These are phyloP conservation scores for Rhingia rostrata DNA, from an alignment of 2,888 invertebrate genomes.

Conservation along the genomic window DNA sequence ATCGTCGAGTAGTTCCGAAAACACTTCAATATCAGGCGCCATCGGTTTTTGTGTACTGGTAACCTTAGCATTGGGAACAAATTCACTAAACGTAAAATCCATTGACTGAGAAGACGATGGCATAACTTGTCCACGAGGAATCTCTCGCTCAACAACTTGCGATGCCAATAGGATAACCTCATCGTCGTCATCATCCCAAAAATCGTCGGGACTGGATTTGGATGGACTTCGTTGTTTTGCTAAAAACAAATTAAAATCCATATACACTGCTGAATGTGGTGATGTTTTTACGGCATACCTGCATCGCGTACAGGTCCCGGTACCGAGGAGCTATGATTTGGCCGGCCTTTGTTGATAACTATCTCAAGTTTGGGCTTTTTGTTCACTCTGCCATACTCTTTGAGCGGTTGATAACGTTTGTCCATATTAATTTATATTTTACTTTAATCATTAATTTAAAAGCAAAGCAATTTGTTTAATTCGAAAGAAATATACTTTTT, in stretches of 20 bases:
- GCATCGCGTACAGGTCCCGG: conserved; percentile 34
- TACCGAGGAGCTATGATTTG: conserved; percentile 7
- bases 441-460: conserved; percentile 10
- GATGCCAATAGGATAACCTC: conserved; percentile 81
- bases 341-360: conserved; percentile 75
- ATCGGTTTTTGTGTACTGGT: conserved; percentile 79
- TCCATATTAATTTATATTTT: conserved; percentile 75
- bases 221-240: conserved; percentile 36
- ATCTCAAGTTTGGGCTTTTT: conserved; percentile 80
- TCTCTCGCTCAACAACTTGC: conserved; percentile 79
- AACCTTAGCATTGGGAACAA: conserved; percentile 76
- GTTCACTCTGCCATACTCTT: conserved; percentile 78
- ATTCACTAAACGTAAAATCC: conserved; percentile 79
- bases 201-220: conserved; percentile 74
- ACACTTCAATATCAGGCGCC: conserved; percentile 69
- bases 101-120: conserved; percentile 68
- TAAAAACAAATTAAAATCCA: not conserved
- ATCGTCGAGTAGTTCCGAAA: conserved; percentile 78
- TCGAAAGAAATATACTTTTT: not conserved
- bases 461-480: not conserved
- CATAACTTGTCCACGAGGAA: conserved; percentile 59
- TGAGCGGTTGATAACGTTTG: conserved; percentile 78
- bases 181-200: conserved; percentile 82
- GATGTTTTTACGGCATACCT: conserved; percentile 13
- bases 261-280: not conserved